phyloP scores from a whole-genome alignment of 2,113 vertebrate species.

The Pituophis catenifer region DNA sequence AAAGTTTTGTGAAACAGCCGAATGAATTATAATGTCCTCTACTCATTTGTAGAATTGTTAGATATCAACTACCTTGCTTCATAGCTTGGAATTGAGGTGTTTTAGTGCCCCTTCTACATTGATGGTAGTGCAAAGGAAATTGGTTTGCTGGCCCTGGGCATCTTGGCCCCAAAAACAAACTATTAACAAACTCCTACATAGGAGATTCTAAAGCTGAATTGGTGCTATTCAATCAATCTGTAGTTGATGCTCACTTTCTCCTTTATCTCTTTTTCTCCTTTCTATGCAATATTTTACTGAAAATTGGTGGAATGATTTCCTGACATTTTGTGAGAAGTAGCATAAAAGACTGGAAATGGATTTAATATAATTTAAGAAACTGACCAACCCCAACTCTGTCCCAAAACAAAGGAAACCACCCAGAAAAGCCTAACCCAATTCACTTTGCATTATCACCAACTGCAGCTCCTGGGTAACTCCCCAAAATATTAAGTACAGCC shows the following conservation, averaged over 20 bases:
- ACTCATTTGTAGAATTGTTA: background rate
- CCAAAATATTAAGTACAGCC: background rate
- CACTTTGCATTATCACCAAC: background rate
- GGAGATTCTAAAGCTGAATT: background rate
- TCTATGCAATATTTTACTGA: background rate
- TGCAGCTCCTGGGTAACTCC: background rate
- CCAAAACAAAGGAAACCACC: background rate
- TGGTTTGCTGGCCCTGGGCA: background rate
- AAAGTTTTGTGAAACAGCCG: background rate
- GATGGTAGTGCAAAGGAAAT: background rate
- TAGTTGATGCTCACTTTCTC: background rate
- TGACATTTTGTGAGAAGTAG: background rate
- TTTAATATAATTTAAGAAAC: background rate
- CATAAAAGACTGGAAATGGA: background rate
- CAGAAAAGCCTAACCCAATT: background rate
- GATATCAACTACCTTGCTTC: background rate
- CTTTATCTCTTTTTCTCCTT: background rate
- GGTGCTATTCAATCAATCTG: background rate
- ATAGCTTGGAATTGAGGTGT: background rate
- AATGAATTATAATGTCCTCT: background rate
- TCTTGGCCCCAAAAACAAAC: background rate
- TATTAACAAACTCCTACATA: background rate
- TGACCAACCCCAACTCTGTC: background rate
- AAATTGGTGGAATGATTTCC: background rate
- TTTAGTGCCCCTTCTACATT: background rate